Evolutionary conservation across 2,888 invertebrate genomes (phyloP).

Genomic region (Scrobipalpa atriplicella): DNA sequence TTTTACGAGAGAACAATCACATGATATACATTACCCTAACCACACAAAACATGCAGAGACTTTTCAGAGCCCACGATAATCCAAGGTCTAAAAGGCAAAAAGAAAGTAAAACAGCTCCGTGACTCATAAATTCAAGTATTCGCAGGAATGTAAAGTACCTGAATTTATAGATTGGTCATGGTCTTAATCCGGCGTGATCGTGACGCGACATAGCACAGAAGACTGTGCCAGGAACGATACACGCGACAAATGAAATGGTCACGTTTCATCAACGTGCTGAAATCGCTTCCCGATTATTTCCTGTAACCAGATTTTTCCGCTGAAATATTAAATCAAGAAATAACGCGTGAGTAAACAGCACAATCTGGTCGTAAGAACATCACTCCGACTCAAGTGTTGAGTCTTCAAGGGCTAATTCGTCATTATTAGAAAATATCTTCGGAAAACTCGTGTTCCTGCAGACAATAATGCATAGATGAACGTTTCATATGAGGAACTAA

Average conservation of each 20-base stretch:
- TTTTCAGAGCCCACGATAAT: too few relatives aligned
- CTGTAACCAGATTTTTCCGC: constrained; percentile 3
- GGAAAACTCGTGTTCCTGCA: too few relatives aligned
- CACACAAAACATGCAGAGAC: too few relatives aligned
- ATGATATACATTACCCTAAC: too few relatives aligned
- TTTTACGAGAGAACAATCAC: too few relatives aligned
- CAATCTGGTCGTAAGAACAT: neutral
- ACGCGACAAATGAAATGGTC: neutral
- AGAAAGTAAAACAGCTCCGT: too few relatives aligned
- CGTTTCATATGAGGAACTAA: too few relatives aligned
- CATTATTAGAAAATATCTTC: neutral
- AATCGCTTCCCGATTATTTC: constrained; percentile 17
- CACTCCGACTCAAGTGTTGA: neutral
- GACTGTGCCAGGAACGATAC: constrained; percentile 5
- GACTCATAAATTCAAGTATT: too few relatives aligned
- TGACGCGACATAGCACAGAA: neutral
- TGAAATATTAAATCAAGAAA: neutral
- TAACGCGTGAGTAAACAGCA: neutral
- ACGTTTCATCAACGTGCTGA: constrained; percentile 9
- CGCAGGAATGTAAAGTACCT: too few relatives aligned
- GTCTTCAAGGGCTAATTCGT: neutral
- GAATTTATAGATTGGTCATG: neutral
- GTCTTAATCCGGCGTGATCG: neutral
- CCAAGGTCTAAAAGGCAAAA: too few relatives aligned
- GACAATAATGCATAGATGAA: too few relatives aligned